Base-by-base conservation (phyloP, 2,113 vertebrate species). In the Nesoenas mayeri region DNA sequence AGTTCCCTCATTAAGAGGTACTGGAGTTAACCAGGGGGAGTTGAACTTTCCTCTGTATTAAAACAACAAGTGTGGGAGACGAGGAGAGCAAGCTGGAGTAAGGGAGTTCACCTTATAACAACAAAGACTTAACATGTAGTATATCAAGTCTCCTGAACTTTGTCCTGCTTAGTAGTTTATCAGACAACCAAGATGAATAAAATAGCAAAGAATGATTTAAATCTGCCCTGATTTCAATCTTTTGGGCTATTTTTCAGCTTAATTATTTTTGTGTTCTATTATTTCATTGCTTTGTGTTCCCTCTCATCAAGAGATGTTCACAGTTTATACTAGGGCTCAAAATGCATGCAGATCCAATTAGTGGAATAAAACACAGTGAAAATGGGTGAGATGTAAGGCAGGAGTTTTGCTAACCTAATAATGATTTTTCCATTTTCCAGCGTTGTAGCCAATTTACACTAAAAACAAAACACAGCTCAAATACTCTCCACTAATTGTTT, bases 41-140 rank as follows among this genome's bases (percentile, higher is more conserved):
- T 91, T 97, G 95, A 97, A 93, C 95, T 96, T 95, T 97, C 83
- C 95, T 96, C 92, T 96, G 87, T 96, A 97, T 97, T 97, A 97
- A 97, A 98, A 97, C 93, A 96, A 97, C 93, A 96, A 97, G 90
- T 86, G 95, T 97, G 97, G 94, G 95, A 97, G 94, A 96, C 6
- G 29, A 97, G 94, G 77, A 91, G 91, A 93, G 92, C 83, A 95
- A 92, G 60, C 85, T 88, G 54, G 66, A 79, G 60, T 74, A 79
- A 95, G 92, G 88, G 91, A 78, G 85, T 95, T 91, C 93, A 93
- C 82, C 94, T 96, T 95, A 56, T 54, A 91, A 94, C 62, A 96
- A 96, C 92, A 96, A 95, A 95, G 73, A 65, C 81, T 96, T 96
- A 90, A 91, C 83, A 88, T 87, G 88, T 79, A 86, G 84, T 96